phyloP scores from a whole-genome alignment of 1,140 invertebrate genomes.

The Drosophila orena region DNA sequence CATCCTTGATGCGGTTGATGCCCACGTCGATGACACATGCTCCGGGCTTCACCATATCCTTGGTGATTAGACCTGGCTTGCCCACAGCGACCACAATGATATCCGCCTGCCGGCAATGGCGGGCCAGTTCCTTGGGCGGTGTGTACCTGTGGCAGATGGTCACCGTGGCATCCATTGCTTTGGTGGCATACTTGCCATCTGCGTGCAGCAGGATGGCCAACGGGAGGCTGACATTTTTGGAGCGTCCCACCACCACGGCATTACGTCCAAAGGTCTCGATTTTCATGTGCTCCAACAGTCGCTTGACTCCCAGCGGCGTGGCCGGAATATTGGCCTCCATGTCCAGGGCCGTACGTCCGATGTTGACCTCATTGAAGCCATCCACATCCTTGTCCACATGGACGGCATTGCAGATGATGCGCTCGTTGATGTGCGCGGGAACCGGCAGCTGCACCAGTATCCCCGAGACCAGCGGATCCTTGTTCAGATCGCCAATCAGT shows the following conservation, averaged over 20 bases:
- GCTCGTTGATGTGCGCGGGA: slow-evolving; percentile 90
- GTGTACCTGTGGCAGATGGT: slow-evolving; percentile 95
- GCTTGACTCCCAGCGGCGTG: slow-evolving; percentile 92
- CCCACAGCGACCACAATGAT: slow-evolving; percentile 93
- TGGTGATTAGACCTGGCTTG: slow-evolving; percentile 91
- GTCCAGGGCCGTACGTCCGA: slow-evolving; percentile 91
- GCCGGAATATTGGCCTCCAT: slow-evolving; percentile 93
- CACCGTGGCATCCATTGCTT: slow-evolving; percentile 92
- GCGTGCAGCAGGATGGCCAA: slow-evolving; percentile 92
- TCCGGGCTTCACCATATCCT: slow-evolving; percentile 95
- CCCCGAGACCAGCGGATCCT: slow-evolving; percentile 90
- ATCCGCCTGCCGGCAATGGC: slow-evolving; percentile 90
- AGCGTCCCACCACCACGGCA: slow-evolving; percentile 94
- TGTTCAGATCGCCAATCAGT: slow-evolving; percentile 89
- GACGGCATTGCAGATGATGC: slow-evolving; percentile 92
- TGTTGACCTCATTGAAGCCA: slow-evolving; percentile 93
- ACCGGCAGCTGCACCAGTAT: slow-evolving; percentile 95
- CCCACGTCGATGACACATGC: slow-evolving; percentile 95
- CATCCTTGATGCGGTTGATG: slow-evolving; percentile 90
- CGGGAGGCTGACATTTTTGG: slow-evolving; percentile 95
- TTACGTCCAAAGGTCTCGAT: slow-evolving; percentile 93
- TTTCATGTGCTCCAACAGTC: slow-evolving; percentile 89
- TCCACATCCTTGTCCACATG: slow-evolving; percentile 94
- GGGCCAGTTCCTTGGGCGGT: slow-evolving; percentile 89
- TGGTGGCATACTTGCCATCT: slow-evolving; percentile 88